These are phyloP conservation scores for Penaeus chinensis DNA, from an alignment of 1,140 invertebrate genomes.

Conservation along the genomic window DNA sequence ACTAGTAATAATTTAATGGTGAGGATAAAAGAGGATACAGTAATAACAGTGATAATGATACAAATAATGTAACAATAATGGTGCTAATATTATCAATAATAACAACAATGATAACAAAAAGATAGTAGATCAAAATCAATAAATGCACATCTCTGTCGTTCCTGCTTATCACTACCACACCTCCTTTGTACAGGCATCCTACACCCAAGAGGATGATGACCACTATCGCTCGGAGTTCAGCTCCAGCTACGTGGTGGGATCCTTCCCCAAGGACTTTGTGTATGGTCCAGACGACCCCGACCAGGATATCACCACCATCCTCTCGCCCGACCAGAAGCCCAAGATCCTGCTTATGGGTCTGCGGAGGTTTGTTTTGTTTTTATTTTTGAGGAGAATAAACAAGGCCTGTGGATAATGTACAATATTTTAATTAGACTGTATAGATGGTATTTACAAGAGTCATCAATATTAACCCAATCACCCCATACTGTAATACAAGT, in stretches of 20 bases:
- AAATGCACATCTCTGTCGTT: neutral
- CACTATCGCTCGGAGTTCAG: constrained; percentile 69
- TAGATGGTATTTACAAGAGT: no score
- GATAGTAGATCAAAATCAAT: neutral
- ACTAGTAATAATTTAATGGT: no score
- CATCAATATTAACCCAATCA: no score
- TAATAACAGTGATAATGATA: neutral
- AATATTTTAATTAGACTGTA: no score
- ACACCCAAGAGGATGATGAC: constrained; percentile 54
- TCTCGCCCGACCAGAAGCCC: constrained; percentile 83
- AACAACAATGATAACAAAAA: neutral
- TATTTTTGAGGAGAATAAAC: neutral
- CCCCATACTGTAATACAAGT: no score
- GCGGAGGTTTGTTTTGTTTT: constrained; percentile 75
- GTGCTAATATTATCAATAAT: neutral
- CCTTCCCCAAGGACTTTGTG: constrained; percentile 92
- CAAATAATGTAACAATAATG: neutral
- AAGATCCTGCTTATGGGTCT: constrained; percentile 96
- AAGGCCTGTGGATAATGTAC: no score
- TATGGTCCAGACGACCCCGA: constrained; percentile 82
- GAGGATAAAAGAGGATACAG: neutral
- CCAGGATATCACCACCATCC: constrained; percentile 77
- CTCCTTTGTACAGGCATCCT: constrained; percentile 27
- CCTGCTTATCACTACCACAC: neutral
- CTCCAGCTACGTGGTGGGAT: constrained; percentile 77